These are phyloP conservation scores for Nannoperca obscura DNA, from an alignment of 2,797 vertebrate genomes.

Conservation along the genomic window DNA sequence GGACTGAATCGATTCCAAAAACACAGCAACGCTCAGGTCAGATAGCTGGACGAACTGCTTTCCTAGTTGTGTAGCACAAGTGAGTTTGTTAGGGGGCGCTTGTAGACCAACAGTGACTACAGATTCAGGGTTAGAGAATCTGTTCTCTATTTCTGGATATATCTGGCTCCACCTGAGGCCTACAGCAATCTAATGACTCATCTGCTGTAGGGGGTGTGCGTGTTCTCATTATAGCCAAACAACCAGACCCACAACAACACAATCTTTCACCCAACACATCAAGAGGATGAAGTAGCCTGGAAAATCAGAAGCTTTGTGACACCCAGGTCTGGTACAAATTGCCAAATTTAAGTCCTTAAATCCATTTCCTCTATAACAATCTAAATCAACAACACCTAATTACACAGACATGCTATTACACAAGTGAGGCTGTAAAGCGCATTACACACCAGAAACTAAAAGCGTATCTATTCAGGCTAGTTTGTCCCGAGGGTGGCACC, in stretches of 20 bases:
- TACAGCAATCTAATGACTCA: conserved; percentile 32
- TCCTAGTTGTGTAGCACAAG: neutral
- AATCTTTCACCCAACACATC: conserved; percentile 5
- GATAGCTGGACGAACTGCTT: neutral
- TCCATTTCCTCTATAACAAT: neutral
- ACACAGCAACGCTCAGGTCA: neutral
- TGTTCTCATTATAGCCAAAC: conserved; percentile 5
- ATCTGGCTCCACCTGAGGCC: conserved; percentile 30
- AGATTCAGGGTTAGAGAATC: neutral
- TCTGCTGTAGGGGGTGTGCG: neutral
- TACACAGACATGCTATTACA: neutral
- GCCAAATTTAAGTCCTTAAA: neutral
- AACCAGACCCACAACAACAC: conserved; percentile 12
- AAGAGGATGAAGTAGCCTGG: neutral
- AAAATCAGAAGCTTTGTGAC: neutral
- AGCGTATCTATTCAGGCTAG: neutral
- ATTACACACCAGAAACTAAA: neutral
- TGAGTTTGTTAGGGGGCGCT: neutral
- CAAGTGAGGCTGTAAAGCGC: neutral
- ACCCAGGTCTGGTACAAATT: neutral
- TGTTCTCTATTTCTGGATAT: neutral
- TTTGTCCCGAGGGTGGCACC: neutral
- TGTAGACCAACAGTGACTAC: neutral
- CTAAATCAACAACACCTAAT: neutral
- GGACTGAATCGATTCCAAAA: neutral